Evolutionary conservation across 2,888 invertebrate species (phyloP).

Genomic region (Willowsia nigromaculata): DNA sequence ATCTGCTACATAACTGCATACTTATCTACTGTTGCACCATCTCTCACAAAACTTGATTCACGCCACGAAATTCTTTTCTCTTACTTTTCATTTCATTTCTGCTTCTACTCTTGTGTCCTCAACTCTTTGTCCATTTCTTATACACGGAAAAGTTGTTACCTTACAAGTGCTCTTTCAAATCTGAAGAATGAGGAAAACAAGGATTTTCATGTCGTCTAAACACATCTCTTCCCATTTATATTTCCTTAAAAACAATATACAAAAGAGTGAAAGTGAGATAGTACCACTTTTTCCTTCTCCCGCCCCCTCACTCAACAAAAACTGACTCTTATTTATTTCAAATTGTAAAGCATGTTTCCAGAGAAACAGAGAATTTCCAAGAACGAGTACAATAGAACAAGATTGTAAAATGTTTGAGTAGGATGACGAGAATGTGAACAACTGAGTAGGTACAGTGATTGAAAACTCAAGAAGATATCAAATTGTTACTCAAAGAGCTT

Average conservation of each 20-base stretch:
- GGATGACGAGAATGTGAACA: background rate
- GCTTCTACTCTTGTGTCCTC: no score
- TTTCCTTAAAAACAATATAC: background rate
- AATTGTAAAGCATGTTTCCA: no score
- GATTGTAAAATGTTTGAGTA: background rate
- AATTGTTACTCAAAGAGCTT: background rate
- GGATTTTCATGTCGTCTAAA: no score
- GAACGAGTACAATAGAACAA: no score
- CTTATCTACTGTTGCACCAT: background rate
- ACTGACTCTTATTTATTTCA: no score
- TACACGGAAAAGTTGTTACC: background rate
- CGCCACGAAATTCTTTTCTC: background rate
- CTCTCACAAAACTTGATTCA: background rate
- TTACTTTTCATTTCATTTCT: no score
- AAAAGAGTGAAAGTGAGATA: background rate
- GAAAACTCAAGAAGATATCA: background rate
- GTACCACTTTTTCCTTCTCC: no score
- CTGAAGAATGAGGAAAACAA: no score
- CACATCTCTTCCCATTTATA: background rate
- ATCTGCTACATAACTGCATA: background rate
- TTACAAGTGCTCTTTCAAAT: no score
- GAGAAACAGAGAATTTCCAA: no score
- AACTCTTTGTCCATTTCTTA: background rate
- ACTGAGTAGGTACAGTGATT: background rate
- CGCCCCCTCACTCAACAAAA: no score